Evolutionary conservation across 1,140 invertebrate genomes (phyloP).

Genomic region (Zeugodacus cucurbitae): DNA sequence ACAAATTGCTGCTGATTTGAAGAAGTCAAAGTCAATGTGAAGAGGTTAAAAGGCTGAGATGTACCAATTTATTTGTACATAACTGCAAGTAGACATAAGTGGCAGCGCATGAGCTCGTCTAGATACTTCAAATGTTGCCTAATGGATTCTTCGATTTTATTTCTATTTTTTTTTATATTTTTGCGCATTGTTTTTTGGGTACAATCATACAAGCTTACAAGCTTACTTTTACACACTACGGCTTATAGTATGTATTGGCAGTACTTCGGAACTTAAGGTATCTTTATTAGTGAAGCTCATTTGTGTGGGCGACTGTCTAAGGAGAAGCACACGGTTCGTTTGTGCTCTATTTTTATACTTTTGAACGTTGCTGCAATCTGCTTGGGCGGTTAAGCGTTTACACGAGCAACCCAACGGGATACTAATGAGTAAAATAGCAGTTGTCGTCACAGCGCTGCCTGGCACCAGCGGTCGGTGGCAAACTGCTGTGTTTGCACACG

Average conservation of each 20-base stretch:
- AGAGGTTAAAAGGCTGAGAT: conserved; percentile 12
- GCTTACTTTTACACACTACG: too few relatives aligned
- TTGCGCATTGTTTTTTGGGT: not conserved
- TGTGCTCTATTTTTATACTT: conserved; percentile 7
- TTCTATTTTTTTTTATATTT: not conserved
- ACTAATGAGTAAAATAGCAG: conserved; percentile 56
- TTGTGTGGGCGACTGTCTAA: not conserved
- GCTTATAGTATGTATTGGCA: too few relatives aligned
- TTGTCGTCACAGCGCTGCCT: conserved; percentile 40
- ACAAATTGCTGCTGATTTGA: conserved; percentile 35
- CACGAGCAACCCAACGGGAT: conserved; percentile 49
- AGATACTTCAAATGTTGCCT: conserved; percentile 32
- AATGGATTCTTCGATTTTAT: conserved; percentile 20
- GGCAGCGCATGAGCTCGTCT: conserved; percentile 4
- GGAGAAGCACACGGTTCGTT: not conserved
- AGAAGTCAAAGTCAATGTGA: conserved; percentile 14
- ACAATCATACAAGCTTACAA: too few relatives aligned
- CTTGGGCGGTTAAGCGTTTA: conserved; percentile 46
- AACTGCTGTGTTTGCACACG: not conserved
- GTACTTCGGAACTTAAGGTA: too few relatives aligned
- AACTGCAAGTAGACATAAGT: not conserved
- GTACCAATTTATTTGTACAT: conserved; percentile 11
- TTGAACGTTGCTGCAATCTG: not conserved
- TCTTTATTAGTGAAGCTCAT: not conserved
- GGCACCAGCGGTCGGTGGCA: not conserved